Base-by-base conservation (phyloP, 1,140 invertebrate species). In the Babylonia areolata region DNA sequence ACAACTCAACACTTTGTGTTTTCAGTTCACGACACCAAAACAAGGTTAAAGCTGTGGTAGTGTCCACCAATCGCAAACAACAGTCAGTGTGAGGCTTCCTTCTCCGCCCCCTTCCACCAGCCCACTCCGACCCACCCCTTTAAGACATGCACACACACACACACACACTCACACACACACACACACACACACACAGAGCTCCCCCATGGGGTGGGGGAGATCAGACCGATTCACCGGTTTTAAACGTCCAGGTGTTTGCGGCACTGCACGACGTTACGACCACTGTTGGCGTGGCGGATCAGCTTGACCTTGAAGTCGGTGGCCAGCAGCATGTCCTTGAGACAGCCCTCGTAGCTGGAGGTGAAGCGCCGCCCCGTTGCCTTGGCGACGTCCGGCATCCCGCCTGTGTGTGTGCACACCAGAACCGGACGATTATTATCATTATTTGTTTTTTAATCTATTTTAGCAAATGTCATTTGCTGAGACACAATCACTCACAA, bases 331-430 rank as follows among this genome's bases (percentile, higher is more conserved):
- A 97, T 94, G 93, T 97, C 97, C 69, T 96, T 96, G 91, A 97
- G 96, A 94, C 97, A 98, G 39, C 97, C 97, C 54, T 96, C 94
- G 88, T 97, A 96, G 51, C 97, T 97, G 87, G 95, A 95, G n/a
- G 94, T 94, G 94, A 97, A 97, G 89, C 95, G 95, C 85, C 96
- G 95, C 51, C 95, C 95, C 40, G 97, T 96, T 85, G 95, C 95
- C 88, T 96, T 95, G 42, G 95, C 95, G 86, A 96, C 95, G 88
- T 97, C 95, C 81, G 97, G 96, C 93, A 97, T 96, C n/a, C 97
- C 97, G 90, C 97, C 97, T 96, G 94, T 15, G 94, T n/a, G n/a
- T n/a, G n/a, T n/a, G 42, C 77, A 79, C 12, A 73, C 31, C 71
- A 35, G 35, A 6, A 73, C 71, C 6, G 35, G 71, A n/a, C n/a